Evolutionary conservation across 64 coral and sea anemone species (phyloP).

Genomic region (Cladopsammia gracilis): DNA sequence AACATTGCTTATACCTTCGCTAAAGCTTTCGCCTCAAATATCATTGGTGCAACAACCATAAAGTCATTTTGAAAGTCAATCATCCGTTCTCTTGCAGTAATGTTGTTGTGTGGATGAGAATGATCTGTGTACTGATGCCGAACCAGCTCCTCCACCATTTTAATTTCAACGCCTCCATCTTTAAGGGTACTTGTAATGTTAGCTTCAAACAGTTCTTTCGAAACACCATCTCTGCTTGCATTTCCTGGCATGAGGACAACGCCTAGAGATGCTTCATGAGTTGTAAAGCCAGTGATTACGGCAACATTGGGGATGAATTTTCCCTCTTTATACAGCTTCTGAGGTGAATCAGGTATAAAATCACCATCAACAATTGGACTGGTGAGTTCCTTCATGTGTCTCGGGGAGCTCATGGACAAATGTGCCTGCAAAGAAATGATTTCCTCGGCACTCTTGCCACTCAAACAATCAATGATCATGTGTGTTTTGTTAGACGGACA

Average conservation of each 20-base stretch:
- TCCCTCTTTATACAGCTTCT: background rate
- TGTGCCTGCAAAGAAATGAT: background rate
- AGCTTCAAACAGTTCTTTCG: background rate
- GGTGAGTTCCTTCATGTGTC: background rate
- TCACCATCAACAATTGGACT: background rate
- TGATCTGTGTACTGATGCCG: background rate
- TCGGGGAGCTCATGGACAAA: background rate
- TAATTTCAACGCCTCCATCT: background rate
- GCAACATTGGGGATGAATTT: background rate
- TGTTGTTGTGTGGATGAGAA: background rate
- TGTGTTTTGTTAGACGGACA: background rate
- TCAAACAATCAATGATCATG: background rate
- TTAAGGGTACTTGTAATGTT: background rate
- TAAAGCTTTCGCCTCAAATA: background rate
- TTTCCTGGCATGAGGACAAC: background rate
- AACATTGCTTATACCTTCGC: background rate
- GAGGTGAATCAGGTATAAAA: background rate
- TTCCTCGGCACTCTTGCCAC: background rate
- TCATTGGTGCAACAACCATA: background rate
- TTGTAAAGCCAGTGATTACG: conserved; percentile 1
- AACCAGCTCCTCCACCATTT: background rate
- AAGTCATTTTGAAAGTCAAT: conserved; percentile 11
- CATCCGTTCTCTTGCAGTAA: background rate
- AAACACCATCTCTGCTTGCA: background rate
- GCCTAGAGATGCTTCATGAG: background rate